Conservation (phyloP, 2,888 invertebrate genomes). For the Thymelicus sylvestris region DNA sequence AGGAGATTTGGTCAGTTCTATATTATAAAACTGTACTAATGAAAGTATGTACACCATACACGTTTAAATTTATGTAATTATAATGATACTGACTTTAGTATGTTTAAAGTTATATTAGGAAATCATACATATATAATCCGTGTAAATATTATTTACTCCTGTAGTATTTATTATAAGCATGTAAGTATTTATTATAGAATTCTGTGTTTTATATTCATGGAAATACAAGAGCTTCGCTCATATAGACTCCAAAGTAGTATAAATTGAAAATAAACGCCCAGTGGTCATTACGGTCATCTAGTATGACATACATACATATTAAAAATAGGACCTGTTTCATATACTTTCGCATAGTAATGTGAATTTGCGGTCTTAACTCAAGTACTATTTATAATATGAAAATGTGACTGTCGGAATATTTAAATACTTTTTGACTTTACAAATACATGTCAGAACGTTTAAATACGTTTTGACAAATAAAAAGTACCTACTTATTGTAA, state of each 20-base stretch:
- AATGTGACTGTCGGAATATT: too few species aligned
- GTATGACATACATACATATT: too few species aligned
- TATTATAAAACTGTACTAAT: constrained; percentile 3
- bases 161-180: constrained; percentile 11
- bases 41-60: not conserved
- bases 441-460: too few species aligned
- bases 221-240: constrained; percentile 9
- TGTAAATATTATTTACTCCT: constrained; percentile 8
- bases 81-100: constrained; percentile 1
- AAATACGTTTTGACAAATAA: too few species aligned
- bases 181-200: constrained; percentile 14
- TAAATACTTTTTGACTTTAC: too few species aligned
- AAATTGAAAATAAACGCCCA: not conserved
- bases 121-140: constrained; percentile 7
- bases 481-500: too few species aligned
- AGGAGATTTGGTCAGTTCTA: constrained; percentile 12
- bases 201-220: constrained; percentile 26
- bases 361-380: too few species aligned
- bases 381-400: too few species aligned
- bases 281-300: not conserved
- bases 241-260: not conserved
- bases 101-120: constrained; percentile 9
- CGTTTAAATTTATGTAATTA: constrained; percentile 3
- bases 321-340: too few species aligned
- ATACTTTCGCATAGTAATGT: too few species aligned